Conservation (phyloP, 2,113 vertebrate species). For the Marmota flaviventris region DNA sequence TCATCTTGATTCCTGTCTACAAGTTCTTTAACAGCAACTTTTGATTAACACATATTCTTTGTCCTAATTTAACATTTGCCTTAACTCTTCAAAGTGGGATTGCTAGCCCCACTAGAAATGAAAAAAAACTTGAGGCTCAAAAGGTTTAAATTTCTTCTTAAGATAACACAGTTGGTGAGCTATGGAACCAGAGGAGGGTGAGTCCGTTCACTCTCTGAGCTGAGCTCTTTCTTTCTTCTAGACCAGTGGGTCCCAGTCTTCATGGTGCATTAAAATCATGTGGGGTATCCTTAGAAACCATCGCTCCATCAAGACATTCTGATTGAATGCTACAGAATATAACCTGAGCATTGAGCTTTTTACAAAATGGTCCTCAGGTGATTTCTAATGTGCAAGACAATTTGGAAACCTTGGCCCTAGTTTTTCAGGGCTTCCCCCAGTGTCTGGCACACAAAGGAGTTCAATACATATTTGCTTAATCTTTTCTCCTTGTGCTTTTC, state of each 20-base stretch:
- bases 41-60: neutral
- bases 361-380: neutral
- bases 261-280: neutral
- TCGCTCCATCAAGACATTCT: neutral
- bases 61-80: neutral
- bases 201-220: neutral
- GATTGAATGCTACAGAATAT: neutral
- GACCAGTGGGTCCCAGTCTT: neutral
- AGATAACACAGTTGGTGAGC: neutral
- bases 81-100: neutral
- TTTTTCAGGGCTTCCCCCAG: fast-evolving
- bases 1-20: neutral
- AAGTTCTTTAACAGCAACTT: neutral
- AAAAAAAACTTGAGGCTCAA: neutral
- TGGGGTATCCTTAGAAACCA: neutral
- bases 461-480: neutral
- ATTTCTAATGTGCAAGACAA: neutral
- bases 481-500: neutral
- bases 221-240: neutral
- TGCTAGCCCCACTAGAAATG: neutral
- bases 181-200: neutral
- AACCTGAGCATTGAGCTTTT: no score
- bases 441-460: no score
- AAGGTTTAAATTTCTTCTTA: neutral
- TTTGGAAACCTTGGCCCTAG: neutral